Percentiles rank a stretch among this genome's conserved stretches.
phyloP scores from a whole-genome alignment of 2,113 vertebrate species.

The Ellobius talpinus region DNA sequence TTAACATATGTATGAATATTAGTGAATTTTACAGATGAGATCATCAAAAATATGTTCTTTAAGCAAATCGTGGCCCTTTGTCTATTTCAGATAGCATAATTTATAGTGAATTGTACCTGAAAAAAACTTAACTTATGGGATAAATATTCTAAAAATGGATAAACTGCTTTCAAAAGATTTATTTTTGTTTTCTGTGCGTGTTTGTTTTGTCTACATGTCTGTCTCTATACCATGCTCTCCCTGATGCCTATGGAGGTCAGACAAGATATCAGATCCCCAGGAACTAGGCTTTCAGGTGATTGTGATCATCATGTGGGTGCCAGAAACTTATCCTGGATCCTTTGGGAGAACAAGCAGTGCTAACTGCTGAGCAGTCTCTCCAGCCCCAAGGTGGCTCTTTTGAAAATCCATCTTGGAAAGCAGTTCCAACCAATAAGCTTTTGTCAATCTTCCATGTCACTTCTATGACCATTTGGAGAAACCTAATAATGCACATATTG shows the following conservation, averaged over 20 bases:
- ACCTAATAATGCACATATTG: neutral
- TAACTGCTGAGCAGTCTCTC: neutral
- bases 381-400: neutral
- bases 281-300: neutral
- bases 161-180: neutral
- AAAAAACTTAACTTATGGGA: constrained; percentile 46
- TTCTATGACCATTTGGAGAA: neutral
- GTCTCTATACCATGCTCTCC: neutral
- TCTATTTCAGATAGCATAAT: constrained; percentile 46
- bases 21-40: neutral
- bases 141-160: neutral
- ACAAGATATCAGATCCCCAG: neutral
- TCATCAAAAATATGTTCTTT: constrained; percentile 1
- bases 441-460: constrained; percentile 3
- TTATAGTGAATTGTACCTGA: constrained; percentile 9
- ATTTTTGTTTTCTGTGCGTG: neutral
- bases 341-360: neutral
- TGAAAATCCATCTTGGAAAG: neutral
- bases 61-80: neutral
- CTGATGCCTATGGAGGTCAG: neutral
- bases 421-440: neutral
- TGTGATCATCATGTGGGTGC: neutral
- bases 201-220: neutral
- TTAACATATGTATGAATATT: constrained; percentile 41
- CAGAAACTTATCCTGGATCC: neutral